A percentile compares a stretch with the other conserved stretches of the same genome.
Conservation (phyloP, 2,113 vertebrate species). For the Clinocottus analis region DNA sequence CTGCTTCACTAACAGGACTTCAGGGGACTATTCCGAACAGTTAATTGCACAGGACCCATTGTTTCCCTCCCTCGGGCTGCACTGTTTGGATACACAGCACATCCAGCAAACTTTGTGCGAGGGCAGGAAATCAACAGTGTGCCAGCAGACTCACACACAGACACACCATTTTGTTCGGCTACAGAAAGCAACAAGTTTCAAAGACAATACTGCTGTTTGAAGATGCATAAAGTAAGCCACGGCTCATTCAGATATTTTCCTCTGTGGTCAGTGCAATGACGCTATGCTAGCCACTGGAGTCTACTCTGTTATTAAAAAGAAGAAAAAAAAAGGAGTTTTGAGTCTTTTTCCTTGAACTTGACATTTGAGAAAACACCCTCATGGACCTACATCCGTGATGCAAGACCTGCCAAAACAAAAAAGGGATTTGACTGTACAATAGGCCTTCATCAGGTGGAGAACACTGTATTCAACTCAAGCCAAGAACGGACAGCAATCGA, state of each 20-base stretch:
- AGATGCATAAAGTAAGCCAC: slow-evolving; percentile 54
- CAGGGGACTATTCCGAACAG: slow-evolving; percentile 57
- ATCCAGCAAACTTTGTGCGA: slow-evolving; percentile 39
- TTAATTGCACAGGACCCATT: slow-evolving; percentile 53
- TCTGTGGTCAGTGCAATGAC: slow-evolving; percentile 69
- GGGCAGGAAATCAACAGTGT: slow-evolving; percentile 4
- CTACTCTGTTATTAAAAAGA: slow-evolving; percentile 62
- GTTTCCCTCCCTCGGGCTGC: slow-evolving; percentile 8
- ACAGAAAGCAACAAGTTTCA: slow-evolving; percentile 49
- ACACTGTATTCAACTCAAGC: slow-evolving; percentile 29
- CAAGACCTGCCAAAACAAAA: slow-evolving; percentile 39
- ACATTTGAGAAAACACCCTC: slow-evolving; percentile 43
- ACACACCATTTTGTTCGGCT: slow-evolving; percentile 18
- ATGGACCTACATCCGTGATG: slow-evolving; percentile 9
- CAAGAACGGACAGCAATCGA: slow-evolving; percentile 45
- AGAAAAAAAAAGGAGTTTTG: slow-evolving; percentile 43
- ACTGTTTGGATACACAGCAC: slow-evolving; percentile 47
- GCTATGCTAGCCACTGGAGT: slow-evolving; percentile 51
- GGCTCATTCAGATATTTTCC: slow-evolving; percentile 69
- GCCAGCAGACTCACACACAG: background rate
- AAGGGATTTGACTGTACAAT: slow-evolving; percentile 25
- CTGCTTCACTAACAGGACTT: slow-evolving; percentile 70
- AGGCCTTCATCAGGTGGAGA: slow-evolving; percentile 16
- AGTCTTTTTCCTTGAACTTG: slow-evolving; percentile 37
- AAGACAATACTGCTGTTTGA: slow-evolving; percentile 43